Evolutionary conservation across 2,888 invertebrate genomes (phyloP).

Genomic region (Andrena dorsata): DNA sequence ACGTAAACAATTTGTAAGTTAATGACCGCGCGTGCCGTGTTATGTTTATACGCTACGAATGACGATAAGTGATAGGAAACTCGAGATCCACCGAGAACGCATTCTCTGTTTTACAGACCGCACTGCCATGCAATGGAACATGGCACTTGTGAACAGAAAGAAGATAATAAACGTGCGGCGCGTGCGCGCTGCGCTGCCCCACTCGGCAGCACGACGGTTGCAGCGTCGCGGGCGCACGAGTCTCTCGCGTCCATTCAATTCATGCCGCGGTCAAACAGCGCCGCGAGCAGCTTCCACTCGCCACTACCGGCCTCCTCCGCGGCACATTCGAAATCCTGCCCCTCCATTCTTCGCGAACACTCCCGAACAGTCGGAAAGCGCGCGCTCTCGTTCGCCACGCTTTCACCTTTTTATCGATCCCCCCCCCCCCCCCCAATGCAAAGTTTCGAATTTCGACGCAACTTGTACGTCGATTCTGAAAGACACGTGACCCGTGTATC

Average conservation of each 20-base stretch:
- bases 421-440: neutral
- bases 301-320: conserved; percentile 19
- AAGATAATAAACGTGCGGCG: conserved; percentile 73
- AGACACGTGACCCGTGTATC: neutral
- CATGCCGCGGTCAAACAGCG: conserved; percentile 58
- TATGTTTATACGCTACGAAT: conserved; percentile 79
- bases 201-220: conserved; percentile 46
- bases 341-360: neutral
- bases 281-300: conserved; percentile 2
- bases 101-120: conserved; percentile 78
- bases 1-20: conserved; percentile 80
- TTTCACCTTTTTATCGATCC: conserved; percentile 14
- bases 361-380: conserved; percentile 3
- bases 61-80: conserved; percentile 80
- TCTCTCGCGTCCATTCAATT: conserved; percentile 69
- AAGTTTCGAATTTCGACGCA: neutral
- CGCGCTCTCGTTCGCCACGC: conserved; percentile 20
- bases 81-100: conserved; percentile 78
- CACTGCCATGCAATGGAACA: conserved; percentile 74
- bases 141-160: conserved; percentile 77
- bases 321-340: conserved; percentile 44
- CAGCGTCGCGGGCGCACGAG: conserved; percentile 60
- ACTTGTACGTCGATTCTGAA: neutral
- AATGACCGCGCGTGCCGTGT: conserved; percentile 78
- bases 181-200: conserved; percentile 62